Percentiles rank a stretch among this genome's conserved stretches.
phyloP scores from a whole-genome alignment of 2,888 invertebrate genomes.

The Perizoma affinitatum region DNA sequence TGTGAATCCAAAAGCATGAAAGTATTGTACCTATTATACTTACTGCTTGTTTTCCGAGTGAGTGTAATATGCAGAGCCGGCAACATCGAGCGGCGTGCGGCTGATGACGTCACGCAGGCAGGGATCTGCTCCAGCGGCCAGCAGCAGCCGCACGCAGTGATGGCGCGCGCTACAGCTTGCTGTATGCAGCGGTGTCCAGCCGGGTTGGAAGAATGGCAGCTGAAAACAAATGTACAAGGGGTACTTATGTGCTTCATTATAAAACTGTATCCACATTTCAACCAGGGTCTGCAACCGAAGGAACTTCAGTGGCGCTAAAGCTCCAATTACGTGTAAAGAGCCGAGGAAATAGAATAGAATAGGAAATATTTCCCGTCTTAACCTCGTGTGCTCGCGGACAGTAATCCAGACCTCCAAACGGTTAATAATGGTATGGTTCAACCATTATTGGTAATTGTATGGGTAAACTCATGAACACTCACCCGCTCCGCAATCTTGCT shows the following conservation, averaged over 20 bases:
- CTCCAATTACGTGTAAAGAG: too few species aligned
- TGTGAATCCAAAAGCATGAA: too few species aligned
- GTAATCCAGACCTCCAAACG: too few species aligned
- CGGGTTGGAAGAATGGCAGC: conserved; percentile 66
- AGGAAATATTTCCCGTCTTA: too few species aligned
- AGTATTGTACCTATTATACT: background rate
- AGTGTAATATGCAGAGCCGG: conserved; percentile 29
- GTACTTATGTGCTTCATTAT: too few species aligned
- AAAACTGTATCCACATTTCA: too few species aligned
- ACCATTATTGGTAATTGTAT: too few species aligned
- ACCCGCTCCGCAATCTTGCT: conserved; percentile 38
- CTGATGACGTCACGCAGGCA: conserved; percentile 33
- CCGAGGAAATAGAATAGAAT: too few species aligned
- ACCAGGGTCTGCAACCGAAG: too few species aligned
- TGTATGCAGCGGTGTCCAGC: conserved; percentile 83
- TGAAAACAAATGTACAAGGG: too few species aligned
- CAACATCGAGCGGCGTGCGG: conserved; percentile 43
- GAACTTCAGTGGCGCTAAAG: too few species aligned
- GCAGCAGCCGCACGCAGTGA: conserved; percentile 39
- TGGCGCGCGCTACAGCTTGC: conserved; percentile 74
- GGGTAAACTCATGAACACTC: conserved; percentile 12
- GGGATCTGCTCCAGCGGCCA: conserved; percentile 43
- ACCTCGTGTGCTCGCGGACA: too few species aligned
- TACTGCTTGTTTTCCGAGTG: conserved; percentile 18
- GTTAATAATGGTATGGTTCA: background rate